phyloP scores from a whole-genome alignment of 2,113 vertebrate species.

The Formicarius rufipectus region DNA sequence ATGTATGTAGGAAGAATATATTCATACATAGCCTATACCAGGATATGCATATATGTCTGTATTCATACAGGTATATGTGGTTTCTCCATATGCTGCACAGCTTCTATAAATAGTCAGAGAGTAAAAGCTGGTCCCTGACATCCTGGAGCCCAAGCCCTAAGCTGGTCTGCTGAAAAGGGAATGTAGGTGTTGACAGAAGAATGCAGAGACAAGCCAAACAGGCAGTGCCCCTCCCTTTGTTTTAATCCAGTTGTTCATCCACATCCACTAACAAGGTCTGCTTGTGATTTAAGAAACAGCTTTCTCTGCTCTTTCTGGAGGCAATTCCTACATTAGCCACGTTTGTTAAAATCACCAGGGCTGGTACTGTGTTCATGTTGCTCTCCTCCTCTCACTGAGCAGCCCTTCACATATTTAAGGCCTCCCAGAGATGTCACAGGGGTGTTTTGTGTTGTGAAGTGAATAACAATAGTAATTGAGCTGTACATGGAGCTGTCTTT shows the following conservation, averaged over 20 bases:
- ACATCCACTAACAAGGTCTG: background rate
- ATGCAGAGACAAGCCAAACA: background rate
- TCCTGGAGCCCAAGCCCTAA: background rate
- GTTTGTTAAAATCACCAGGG: background rate
- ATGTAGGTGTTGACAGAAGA: background rate
- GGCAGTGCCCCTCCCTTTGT: background rate
- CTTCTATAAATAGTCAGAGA: background rate
- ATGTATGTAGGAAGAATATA: background rate
- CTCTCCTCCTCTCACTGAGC: background rate
- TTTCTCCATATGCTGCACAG: background rate
- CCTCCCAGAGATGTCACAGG: background rate
- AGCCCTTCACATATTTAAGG: background rate
- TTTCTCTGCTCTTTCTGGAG: background rate
- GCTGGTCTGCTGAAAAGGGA: background rate
- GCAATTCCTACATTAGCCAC: background rate
- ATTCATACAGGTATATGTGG: accelerated
- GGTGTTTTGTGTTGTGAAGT: background rate
- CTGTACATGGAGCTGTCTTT: background rate
- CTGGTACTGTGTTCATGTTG: background rate
- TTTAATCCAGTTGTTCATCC: background rate
- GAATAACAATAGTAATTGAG: background rate
- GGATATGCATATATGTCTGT: background rate
- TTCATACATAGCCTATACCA: background rate
- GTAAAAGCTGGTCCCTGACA: background rate
- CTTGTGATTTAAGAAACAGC: background rate